A percentile compares a stretch with the other conserved stretches of the same genome.
Evolutionary conservation across 2,797 vertebrate genomes (phyloP).

Genomic region (Falco concolor): DNA sequence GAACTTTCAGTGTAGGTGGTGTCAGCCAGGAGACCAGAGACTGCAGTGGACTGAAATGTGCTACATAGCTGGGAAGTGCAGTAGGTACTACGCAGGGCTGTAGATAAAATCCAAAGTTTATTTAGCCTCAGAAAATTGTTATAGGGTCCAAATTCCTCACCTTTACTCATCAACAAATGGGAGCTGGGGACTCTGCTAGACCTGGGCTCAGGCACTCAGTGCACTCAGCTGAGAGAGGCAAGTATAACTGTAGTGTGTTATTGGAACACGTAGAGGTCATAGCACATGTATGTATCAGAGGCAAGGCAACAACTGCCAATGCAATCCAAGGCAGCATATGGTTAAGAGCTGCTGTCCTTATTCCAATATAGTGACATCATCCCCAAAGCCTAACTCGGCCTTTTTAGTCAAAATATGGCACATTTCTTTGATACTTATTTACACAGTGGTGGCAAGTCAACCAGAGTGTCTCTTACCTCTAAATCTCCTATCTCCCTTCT

Average conservation of each 20-base stretch:
- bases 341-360: not conserved
- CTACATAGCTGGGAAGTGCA: not conserved
- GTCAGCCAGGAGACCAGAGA: not conserved
- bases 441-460: not conserved
- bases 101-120: not conserved
- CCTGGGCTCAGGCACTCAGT: not conserved
- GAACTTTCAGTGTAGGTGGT: rapidly evolving
- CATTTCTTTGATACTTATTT: not conserved
- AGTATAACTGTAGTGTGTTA: not conserved
- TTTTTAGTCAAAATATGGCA: not conserved
- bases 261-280: not conserved
- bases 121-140: not conserved
- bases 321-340: not conserved
- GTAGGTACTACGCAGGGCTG: not conserved
- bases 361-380: not conserved
- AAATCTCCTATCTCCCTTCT: not conserved
- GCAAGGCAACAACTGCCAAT: not conserved
- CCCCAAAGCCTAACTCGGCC: not conserved
- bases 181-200: not conserved
- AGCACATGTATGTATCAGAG: not conserved
- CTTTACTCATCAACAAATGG: not conserved
- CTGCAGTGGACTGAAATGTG: not conserved
- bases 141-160: not conserved
- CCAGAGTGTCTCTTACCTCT: not conserved
- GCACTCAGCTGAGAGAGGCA: not conserved